phyloP scores from a whole-genome alignment of 1,140 invertebrate species.

The Sarcophaga peregrina region DNA sequence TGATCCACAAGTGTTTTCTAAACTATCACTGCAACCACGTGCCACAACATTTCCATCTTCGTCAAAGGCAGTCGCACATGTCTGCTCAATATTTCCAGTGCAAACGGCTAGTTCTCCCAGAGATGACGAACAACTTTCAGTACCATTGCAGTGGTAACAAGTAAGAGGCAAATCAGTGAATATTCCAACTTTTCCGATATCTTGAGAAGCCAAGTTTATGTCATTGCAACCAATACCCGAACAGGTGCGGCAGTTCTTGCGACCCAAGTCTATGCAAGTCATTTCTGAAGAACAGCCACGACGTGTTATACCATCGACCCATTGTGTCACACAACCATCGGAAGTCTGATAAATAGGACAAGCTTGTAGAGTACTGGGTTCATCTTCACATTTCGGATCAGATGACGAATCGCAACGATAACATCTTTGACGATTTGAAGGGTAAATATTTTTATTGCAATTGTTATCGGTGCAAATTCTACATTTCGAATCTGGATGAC shows the following conservation, averaged over 20 bases:
- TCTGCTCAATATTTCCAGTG: slow-evolving; percentile 52
- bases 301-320: slow-evolving; percentile 52
- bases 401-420: slow-evolving; percentile 56
- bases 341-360: slow-evolving; percentile 52
- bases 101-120: slow-evolving; percentile 52
- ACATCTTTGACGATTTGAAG: slow-evolving; percentile 51
- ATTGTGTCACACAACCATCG: slow-evolving; percentile 57
- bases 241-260: slow-evolving; percentile 41
- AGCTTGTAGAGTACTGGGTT: slow-evolving; percentile 48
- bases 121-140: slow-evolving; percentile 31
- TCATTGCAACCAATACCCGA: slow-evolving; percentile 22
- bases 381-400: slow-evolving; percentile 49
- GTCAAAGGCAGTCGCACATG: slow-evolving; percentile 54
- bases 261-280: slow-evolving; percentile 52
- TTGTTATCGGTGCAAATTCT: slow-evolving; percentile 50
- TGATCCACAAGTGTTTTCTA: slow-evolving; percentile 43
- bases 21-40: slow-evolving; percentile 58
- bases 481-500: slow-evolving; percentile 49
- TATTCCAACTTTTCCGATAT: slow-evolving; percentile 42
- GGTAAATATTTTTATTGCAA: slow-evolving; percentile 55
- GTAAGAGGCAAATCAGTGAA: slow-evolving; percentile 44
- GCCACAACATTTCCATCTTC: slow-evolving; percentile 49
- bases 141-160: slow-evolving; percentile 45
- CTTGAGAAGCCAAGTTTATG: neutral
- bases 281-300: slow-evolving; percentile 54